phyloP scores from a whole-genome alignment of 2,888 invertebrate species.

The Hyposoter didymator region DNA sequence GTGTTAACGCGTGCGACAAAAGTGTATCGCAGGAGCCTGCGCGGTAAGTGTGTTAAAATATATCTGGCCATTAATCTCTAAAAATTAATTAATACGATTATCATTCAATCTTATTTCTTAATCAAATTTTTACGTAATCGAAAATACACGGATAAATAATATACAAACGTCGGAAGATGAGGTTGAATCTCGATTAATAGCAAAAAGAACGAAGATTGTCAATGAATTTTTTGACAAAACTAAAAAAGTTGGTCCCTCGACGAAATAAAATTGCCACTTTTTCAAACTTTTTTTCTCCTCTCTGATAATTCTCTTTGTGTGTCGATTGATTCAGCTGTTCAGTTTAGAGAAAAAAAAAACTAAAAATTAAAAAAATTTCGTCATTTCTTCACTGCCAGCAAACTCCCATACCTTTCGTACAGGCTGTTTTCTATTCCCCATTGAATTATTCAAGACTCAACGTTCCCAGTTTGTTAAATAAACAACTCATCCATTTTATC shows the following conservation, averaged over 20 bases:
- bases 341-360: neutral
- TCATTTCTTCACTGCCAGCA: neutral
- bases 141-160: neutral
- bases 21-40: neutral
- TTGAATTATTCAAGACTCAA: neutral
- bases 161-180: neutral
- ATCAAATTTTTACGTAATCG: neutral
- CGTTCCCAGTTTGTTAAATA: neutral
- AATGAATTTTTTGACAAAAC: neutral
- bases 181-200: neutral
- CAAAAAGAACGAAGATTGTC: neutral
- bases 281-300: neutral
- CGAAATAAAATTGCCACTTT: neutral
- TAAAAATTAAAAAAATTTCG: neutral
- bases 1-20: neutral
- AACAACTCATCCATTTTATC: neutral
- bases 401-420: neutral
- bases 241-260: neutral
- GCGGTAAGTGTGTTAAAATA: neutral
- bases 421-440: neutral
- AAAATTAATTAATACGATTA: slow-evolving; percentile 23
- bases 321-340: neutral
- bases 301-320: neutral
- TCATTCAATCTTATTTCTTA: neutral
- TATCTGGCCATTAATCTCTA: neutral